These are phyloP conservation scores for Eumacrocentrus americanus DNA, from an alignment of 2,888 invertebrate genomes.

Conservation along the genomic window DNA sequence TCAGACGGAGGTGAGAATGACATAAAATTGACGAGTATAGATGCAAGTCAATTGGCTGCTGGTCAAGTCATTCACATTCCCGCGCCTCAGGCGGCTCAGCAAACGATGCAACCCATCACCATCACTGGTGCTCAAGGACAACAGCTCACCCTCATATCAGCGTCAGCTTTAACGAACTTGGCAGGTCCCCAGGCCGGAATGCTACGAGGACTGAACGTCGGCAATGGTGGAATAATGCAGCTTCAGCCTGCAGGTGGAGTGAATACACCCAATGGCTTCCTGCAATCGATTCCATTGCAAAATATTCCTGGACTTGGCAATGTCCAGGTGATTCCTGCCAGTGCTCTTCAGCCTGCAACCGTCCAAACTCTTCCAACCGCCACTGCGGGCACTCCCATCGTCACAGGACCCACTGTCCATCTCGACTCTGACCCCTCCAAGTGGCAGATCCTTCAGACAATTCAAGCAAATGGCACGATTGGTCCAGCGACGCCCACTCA, in stretches of 20 bases:
- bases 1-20: conserved; percentile 50
- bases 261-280: conserved; percentile 59
- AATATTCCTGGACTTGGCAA: conserved; percentile 80
- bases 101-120: conserved; percentile 69
- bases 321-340: conserved; percentile 80
- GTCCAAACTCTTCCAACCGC: conserved; percentile 59
- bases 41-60: conserved; percentile 55
- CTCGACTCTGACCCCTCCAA: conserved; percentile 84
- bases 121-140: conserved; percentile 77
- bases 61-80: conserved; percentile 60
- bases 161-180: conserved; percentile 65
- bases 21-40: conserved; percentile 58
- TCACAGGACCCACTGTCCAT: conserved; percentile 66
- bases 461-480: conserved; percentile 49
- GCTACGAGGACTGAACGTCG: conserved; percentile 55
- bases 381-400: conserved; percentile 50
- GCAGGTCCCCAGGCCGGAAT: conserved; percentile 53
- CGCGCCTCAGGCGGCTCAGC: conserved; percentile 43
- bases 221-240: conserved; percentile 60
- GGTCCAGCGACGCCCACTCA: conserved; percentile 50
- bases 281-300: conserved; percentile 76
- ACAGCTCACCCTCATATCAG: conserved; percentile 84
- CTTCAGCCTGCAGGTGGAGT: conserved; percentile 64
- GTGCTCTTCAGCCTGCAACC: conserved; percentile 63
- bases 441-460: conserved; percentile 77